Conservation (phyloP, 2,113 vertebrate species). For the Chiloscyllium plagiosum region DNA sequence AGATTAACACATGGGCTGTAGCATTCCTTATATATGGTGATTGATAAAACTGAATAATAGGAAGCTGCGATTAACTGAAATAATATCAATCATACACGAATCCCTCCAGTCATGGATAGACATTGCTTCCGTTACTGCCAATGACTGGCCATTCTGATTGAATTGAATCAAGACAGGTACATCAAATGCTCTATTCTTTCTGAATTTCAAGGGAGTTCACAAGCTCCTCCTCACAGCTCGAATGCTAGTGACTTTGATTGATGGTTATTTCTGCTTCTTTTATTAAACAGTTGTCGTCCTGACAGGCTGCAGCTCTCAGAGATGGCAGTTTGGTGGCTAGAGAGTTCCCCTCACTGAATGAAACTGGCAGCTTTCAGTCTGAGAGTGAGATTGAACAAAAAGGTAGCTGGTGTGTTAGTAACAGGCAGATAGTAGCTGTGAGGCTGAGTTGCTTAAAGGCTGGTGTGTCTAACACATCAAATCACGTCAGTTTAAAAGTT, state of each 20-base stretch:
- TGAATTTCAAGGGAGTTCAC: neutral
- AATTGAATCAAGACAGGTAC: neutral
- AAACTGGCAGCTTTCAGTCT: neutral
- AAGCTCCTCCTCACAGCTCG: neutral
- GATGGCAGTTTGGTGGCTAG: neutral
- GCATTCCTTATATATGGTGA: neutral
- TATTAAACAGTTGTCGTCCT: neutral
- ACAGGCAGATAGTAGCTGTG: neutral
- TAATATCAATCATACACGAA: neutral
- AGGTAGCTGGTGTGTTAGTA: neutral
- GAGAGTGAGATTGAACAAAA: neutral
- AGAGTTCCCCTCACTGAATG: neutral
- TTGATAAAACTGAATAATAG: neutral
- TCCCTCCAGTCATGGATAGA: neutral
- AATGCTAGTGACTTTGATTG: neutral
- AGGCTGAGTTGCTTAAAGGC: neutral
- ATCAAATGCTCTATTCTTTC: neutral
- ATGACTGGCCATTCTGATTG: neutral
- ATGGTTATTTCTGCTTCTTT: neutral
- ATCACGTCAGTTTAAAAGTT: neutral
- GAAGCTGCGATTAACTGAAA: neutral
- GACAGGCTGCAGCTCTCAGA: neutral
- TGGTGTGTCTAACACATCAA: neutral
- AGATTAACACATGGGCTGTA: neutral
- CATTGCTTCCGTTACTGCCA: neutral